A percentile compares a stretch with the other conserved stretches of the same genome.
Conservation (phyloP, 2,888 invertebrate genomes). For the Heteropelma amictum region DNA sequence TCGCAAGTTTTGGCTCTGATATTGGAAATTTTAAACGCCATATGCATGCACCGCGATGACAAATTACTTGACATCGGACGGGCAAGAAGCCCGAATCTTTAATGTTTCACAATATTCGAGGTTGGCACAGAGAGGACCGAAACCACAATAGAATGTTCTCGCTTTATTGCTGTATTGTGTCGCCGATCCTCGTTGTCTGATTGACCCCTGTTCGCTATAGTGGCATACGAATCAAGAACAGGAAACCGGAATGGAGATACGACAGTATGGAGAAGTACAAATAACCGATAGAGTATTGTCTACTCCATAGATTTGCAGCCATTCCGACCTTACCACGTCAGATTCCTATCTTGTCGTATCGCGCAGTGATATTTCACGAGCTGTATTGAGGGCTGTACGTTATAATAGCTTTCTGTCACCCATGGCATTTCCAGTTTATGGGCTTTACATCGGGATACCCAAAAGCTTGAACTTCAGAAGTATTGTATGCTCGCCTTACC, state of each 20-base stretch:
- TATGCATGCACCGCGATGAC: constrained; percentile 28
- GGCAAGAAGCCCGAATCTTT: constrained; percentile 24
- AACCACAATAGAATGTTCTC: constrained; percentile 10
- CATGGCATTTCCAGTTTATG: constrained; percentile 67
- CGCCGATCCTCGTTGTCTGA: not conserved
- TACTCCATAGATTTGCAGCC: not conserved
- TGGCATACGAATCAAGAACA: constrained; percentile 8
- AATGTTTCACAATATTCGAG: constrained; percentile 38
- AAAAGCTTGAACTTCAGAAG: constrained; percentile 48
- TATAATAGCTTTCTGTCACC: constrained; percentile 65
- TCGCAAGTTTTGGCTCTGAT: not conserved
- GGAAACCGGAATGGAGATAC: constrained; percentile 15
- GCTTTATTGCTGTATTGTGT: not conserved
- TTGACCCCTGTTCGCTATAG: constrained; percentile 32
- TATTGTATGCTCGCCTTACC: not conserved
- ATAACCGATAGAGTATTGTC: constrained; percentile 20
- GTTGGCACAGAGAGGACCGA: constrained; percentile 6
- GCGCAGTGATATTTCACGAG: not conserved
- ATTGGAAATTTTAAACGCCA: constrained; percentile 9
- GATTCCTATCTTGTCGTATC: not conserved
- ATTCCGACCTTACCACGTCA: not conserved
- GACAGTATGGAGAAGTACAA: constrained; percentile 8
- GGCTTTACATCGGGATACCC: constrained; percentile 65
- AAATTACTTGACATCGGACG: constrained; percentile 39
- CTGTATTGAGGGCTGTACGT: constrained; percentile 23